Evolutionary conservation across 2,797 vertebrate species (phyloP), one percentile per base, ranked within the genome.

Genomic region (Cynodonichthys magdalenae): DNA sequence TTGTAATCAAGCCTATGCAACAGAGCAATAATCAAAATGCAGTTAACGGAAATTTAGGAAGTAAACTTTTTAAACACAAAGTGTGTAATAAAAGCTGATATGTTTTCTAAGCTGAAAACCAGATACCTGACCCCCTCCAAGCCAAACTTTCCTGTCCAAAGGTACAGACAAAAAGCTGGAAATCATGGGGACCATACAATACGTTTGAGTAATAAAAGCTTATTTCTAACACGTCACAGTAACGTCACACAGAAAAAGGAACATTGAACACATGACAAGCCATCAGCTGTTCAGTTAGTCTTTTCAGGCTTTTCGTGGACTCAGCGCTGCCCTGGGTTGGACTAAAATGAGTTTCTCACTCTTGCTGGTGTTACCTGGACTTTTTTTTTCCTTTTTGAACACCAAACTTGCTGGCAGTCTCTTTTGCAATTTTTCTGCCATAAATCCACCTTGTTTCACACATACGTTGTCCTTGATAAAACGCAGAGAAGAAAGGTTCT

Each of bases 301-400:
- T 27, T 0, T 0, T 29, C 46, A 28, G 56, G 50, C 39, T 18
- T 71, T 50, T 31, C 1, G 9, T 34, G 34, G 49, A 50, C 39
- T 27, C 66, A 15, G 61, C 49, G 31, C 46, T 10, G 42, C 27
- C 34, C 15, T 41, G 12, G 6, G 19, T 27, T n/a, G 54, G 63
- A 63, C 34, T 11, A 53, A 60, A 72, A 64, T 52, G 6, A 66
- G 49, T 7, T 17, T 66, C 36, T 64, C 28, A 48, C 58, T 57
- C 67, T 81, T 84, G 87, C 87, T 88, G 86, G 84, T 87, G 84
- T 79, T 72, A 24, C 42, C 51, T 57, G 50, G 65, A 72, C 75
- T 81, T 68, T 58, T 56, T 14, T 44, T 6, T 48, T 78, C 67
- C 47, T 69, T 24, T 24, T 24, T 24, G 24, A 3, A 24, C 64